These are phyloP conservation scores for Eupithecia subumbrata DNA, from an alignment of 2,888 invertebrate species.

Conservation along the genomic window DNA sequence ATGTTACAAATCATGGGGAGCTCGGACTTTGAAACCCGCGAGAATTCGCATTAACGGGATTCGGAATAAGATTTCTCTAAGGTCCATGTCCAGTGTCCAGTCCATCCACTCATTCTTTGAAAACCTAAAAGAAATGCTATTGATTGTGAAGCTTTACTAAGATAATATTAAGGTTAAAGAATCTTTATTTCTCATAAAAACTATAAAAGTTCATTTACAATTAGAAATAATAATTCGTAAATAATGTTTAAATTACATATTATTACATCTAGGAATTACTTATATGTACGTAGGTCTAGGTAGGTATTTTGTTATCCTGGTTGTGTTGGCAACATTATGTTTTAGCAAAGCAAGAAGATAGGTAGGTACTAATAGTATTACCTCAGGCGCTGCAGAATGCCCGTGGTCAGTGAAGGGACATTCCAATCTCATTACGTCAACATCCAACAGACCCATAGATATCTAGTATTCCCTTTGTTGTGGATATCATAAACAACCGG, in stretches of 20 bases:
- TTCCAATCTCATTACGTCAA: background rate
- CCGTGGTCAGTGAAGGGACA: background rate
- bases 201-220: too few species aligned
- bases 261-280: too few species aligned
- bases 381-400: background rate
- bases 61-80: background rate
- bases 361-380: background rate
- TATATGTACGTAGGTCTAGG: too few species aligned
- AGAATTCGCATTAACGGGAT: background rate
- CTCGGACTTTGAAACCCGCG: background rate
- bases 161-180: too few species aligned
- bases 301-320: background rate
- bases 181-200: too few species aligned
- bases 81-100: background rate
- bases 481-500: background rate
- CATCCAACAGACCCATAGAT: background rate
- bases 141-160: background rate
- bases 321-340: background rate
- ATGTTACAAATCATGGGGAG: conserved; percentile 2
- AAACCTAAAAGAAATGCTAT: background rate
- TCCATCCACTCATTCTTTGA: background rate
- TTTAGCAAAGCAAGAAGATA: background rate
- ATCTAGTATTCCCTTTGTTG: background rate
- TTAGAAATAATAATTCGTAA: too few species aligned
- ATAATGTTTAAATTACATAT: too few species aligned